Evolutionary conservation across 2,797 vertebrate species (phyloP).

Genomic region (Pseudomugil tenellus): DNA sequence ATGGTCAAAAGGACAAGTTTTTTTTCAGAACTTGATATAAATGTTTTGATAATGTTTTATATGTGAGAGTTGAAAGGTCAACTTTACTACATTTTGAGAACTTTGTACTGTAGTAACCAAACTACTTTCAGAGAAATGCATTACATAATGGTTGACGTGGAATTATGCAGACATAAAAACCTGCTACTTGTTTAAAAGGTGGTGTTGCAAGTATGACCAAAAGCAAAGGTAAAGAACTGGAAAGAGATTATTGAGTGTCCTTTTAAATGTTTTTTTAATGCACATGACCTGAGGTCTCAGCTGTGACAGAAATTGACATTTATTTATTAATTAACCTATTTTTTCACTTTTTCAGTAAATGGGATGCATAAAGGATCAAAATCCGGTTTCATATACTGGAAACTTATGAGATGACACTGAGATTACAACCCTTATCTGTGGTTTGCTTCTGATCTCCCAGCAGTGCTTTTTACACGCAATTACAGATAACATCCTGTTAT

Average conservation of each 20-base stretch:
- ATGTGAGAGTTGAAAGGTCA: too few species aligned
- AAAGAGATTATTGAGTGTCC: too few species aligned
- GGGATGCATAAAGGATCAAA: constrained; percentile 27
- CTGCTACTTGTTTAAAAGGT: constrained; percentile 13
- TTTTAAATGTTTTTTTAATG: constrained; percentile 34
- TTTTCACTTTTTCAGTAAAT: constrained; percentile 35
- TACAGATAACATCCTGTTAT: constrained; percentile 55
- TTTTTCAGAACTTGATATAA: neutral
- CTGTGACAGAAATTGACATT: neutral
- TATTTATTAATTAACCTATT: constrained; percentile 3
- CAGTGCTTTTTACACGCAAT: constrained; percentile 47
- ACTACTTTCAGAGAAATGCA: too few species aligned
- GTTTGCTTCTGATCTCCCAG: constrained; percentile 20
- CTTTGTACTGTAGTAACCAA: neutral
- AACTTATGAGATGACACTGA: constrained; percentile 31
- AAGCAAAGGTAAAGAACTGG: constrained; percentile 16
- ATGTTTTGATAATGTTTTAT: neutral
- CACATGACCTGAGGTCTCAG: constrained; percentile 33
- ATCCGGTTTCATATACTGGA: constrained; percentile 24
- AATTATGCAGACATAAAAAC: constrained; percentile 11
- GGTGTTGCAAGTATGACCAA: constrained; percentile 41
- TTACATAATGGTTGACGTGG: neutral
- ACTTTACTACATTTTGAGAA: neutral
- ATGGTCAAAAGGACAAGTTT: neutral
- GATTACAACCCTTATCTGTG: constrained; percentile 30